Conservation (phyloP, 2,113 vertebrate genomes). For the Silurus glanis region DNA sequence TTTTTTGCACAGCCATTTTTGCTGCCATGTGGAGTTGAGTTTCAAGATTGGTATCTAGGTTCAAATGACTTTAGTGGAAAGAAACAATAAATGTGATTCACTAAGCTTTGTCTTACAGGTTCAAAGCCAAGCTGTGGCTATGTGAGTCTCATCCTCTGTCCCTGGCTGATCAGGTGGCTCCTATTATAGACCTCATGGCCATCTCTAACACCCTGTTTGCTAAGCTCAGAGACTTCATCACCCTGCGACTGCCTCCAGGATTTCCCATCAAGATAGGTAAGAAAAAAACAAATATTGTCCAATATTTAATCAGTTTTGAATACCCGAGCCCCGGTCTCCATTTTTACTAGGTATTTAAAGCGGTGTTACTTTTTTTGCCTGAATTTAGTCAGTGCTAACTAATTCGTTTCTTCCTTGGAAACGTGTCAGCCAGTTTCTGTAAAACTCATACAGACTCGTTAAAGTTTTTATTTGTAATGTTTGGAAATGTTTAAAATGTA, state of each 20-base stretch:
- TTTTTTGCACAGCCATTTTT: not conserved
- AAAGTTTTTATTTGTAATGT: too few relatives aligned
- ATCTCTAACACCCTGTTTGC: constrained; percentile 95
- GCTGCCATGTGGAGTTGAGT: not conserved
- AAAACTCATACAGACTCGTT: too few relatives aligned
- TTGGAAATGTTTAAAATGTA: too few relatives aligned
- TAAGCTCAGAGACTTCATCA: constrained; percentile 96
- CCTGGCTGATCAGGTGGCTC: constrained; percentile 90
- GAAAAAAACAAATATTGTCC: constrained; percentile 33
- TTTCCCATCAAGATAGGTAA: constrained; percentile 95
- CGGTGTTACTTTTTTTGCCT: too few relatives aligned
- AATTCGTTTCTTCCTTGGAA: too few relatives aligned
- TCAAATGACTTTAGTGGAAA: not conserved
- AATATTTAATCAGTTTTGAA: too few relatives aligned
- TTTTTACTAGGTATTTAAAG: too few relatives aligned
- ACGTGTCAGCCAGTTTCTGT: too few relatives aligned
- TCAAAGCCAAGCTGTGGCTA: constrained; percentile 96
- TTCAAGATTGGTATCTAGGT: not conserved
- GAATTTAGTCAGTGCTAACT: too few relatives aligned
- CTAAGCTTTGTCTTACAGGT: constrained; percentile 72
- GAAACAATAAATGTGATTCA: not conserved
- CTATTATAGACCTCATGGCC: constrained; percentile 98
- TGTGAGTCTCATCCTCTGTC: constrained; percentile 96
- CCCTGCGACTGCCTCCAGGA: constrained; percentile 88
- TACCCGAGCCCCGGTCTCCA: too few relatives aligned